Conservation (phyloP, 2,797 vertebrate species). For the Amblyraja radiata region DNA sequence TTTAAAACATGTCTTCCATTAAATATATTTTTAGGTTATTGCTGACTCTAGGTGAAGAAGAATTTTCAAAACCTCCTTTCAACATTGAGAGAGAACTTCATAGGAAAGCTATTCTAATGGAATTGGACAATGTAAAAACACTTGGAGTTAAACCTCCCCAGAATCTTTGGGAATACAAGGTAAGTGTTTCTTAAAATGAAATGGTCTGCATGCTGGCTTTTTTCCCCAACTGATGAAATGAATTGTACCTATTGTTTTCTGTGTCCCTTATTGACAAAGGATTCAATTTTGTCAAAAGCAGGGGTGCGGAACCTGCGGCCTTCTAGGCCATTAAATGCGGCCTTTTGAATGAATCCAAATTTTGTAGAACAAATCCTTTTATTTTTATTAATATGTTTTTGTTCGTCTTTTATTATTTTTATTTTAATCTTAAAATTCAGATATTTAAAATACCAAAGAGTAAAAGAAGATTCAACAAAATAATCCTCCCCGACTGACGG, state of each 20-base stretch:
- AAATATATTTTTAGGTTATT: conserved; percentile 63
- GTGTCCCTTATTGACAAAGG: background rate
- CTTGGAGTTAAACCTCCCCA: conserved; percentile 82
- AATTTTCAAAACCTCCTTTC: conserved; percentile 70
- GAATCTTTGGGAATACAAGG: conserved; percentile 96
- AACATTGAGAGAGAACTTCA: conserved; percentile 74
- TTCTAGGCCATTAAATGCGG: no score
- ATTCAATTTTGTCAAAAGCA: background rate
- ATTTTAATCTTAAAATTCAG: no score
- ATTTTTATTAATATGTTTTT: no score
- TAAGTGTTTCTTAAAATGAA: conserved; percentile 44
- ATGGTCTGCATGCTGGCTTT: background rate
- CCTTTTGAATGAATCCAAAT: no score
- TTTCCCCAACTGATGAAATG: background rate
- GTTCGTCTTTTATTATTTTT: no score
- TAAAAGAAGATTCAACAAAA: no score
- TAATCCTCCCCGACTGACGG: no score
- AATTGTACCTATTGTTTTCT: background rate
- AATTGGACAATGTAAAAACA: conserved; percentile 72
- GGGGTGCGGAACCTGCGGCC: no score
- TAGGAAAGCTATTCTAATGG: conserved; percentile 68
- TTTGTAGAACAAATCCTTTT: no score
- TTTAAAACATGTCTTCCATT: background rate
- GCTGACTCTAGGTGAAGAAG: conserved; percentile 76
- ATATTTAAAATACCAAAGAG: no score